Evolutionary conservation across 2,113 vertebrate genomes (phyloP), one percentile per base, ranked within the genome.

Genomic region (Eidolon helvum): DNA sequence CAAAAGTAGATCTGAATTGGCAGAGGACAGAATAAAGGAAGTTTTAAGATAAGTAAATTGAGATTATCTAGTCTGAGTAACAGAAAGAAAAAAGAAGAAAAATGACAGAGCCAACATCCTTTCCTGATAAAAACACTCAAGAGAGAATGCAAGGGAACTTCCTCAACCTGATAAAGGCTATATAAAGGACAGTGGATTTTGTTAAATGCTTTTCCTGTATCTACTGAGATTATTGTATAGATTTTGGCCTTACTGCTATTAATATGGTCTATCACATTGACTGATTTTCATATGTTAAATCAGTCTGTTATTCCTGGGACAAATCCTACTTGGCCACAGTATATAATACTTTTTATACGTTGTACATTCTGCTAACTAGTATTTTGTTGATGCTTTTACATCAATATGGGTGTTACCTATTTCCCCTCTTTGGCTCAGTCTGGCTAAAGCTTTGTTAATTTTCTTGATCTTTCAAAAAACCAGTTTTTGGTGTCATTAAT

Each of bases 401-500:
- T 74, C 38, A 84, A 0, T 85, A 43, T 82, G 66, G 10, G 3
- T 77, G 50, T 87, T 82, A 30, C 59, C 11, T 75, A 82, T 33
- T 71, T 21, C 30, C 24, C 43, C 40, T 19, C 12, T 33, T 3
- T 53, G 77, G 30, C 21, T 71, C 72, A 86, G 28, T 45, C 53
- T 33, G 45, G 33, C 33, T 78, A 72, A 57, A 90, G 55, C n/a
- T 90, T 65, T 72, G 16, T 87, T 85, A 50, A 18, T 91, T 91
- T 91, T 87, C n/a, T 83, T 87, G 16, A 61, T 83, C 53, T 87
- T 87, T 94, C 68, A 91, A 68, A 87, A 30, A 82, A 59, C 10
- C 14, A 48, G 33, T 66, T 90, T 89, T 89, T 66, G 6, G 24
- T 59, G 83, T 75, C 74, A 50, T 94, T 57, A 30, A 59, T 87